Conservation (phyloP, 92 coral and sea anemone species). For the Micromussa lordhowensis region DNA sequence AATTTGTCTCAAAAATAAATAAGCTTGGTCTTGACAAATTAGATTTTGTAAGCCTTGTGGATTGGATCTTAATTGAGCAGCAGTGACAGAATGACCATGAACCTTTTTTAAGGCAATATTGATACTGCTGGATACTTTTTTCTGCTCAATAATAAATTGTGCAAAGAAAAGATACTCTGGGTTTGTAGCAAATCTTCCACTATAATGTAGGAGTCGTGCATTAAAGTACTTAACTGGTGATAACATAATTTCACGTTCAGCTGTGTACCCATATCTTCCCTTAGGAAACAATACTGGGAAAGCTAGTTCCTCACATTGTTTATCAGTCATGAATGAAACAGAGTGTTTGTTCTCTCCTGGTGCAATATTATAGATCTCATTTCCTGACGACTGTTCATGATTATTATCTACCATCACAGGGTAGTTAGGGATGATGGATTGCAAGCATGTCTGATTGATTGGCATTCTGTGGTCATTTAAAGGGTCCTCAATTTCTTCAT, state of each 20-base stretch:
- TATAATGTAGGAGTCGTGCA: slow-evolving; percentile 46
- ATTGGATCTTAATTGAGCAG: slow-evolving; percentile 26
- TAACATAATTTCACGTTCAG: slow-evolving; percentile 30
- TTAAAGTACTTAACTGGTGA: slow-evolving; percentile 56
- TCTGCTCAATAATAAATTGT: too few relatives aligned
- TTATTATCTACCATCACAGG: slow-evolving; percentile 51
- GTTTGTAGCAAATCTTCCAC: too few relatives aligned
- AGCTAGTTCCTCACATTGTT: too few relatives aligned
- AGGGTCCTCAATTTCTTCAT: slow-evolving; percentile 64
- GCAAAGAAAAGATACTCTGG: too few relatives aligned
- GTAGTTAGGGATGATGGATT: slow-evolving; percentile 61
- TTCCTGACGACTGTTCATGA: slow-evolving; percentile 51
- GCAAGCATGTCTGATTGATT: slow-evolving; percentile 67
- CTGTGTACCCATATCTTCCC: slow-evolving; percentile 62
- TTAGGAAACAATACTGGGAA: slow-evolving; percentile 74
- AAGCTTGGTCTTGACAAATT: slow-evolving; percentile 57
- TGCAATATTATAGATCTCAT: slow-evolving; percentile 61
- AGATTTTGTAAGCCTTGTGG: slow-evolving; percentile 45
- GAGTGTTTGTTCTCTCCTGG: too few relatives aligned
- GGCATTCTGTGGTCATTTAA: slow-evolving; percentile 70
- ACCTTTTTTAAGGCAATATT: slow-evolving; percentile 55
- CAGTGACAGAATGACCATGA: slow-evolving; percentile 41
- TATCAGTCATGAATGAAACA: too few relatives aligned
- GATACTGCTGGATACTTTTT: too few relatives aligned
- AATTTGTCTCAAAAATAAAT: slow-evolving; percentile 54